Percentiles rank a stretch among this genome's conserved stretches.
These are phyloP conservation scores for Caenorhabditis tropicalis DNA, from an alignment of 1,140 invertebrate species.

Conservation along the genomic window DNA sequence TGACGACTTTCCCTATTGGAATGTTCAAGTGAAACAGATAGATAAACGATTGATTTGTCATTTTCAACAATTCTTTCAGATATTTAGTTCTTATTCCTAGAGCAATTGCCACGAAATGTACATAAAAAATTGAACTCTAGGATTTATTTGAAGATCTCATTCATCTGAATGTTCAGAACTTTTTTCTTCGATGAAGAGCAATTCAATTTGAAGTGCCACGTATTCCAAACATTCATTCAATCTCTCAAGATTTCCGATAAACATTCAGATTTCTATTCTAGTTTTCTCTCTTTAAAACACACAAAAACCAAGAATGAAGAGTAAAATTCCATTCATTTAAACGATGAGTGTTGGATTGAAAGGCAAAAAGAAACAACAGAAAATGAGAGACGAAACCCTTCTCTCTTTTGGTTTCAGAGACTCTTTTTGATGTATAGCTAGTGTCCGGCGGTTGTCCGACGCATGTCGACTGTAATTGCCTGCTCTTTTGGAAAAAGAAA, in stretches of 20 bases:
- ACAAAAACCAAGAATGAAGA: too few relatives aligned
- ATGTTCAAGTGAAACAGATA: background rate
- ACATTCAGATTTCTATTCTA: background rate
- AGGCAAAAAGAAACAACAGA: background rate
- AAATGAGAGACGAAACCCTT: background rate
- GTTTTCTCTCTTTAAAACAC: too few relatives aligned
- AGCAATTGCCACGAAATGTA: too few relatives aligned
- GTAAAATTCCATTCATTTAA: constrained; percentile 1
- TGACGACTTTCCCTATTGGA: background rate
- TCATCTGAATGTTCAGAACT: background rate
- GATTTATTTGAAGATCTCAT: background rate
- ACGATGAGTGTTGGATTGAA: constrained; percentile 24
- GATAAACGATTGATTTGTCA: background rate
- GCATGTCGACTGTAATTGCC: constrained; percentile 28
- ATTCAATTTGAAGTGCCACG: background rate
- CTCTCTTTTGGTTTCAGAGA: background rate
- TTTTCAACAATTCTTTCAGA: background rate
- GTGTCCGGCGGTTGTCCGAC: background rate
- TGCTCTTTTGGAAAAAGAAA: constrained; percentile 2
- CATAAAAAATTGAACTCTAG: too few relatives aligned
- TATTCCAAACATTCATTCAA: background rate
- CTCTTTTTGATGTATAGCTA: constrained; percentile 30
- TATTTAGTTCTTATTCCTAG: background rate
- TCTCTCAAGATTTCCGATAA: background rate
- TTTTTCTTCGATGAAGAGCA: background rate